Conservation (phyloP, 2,797 vertebrate genomes). For the Micrastur ruficollis region DNA sequence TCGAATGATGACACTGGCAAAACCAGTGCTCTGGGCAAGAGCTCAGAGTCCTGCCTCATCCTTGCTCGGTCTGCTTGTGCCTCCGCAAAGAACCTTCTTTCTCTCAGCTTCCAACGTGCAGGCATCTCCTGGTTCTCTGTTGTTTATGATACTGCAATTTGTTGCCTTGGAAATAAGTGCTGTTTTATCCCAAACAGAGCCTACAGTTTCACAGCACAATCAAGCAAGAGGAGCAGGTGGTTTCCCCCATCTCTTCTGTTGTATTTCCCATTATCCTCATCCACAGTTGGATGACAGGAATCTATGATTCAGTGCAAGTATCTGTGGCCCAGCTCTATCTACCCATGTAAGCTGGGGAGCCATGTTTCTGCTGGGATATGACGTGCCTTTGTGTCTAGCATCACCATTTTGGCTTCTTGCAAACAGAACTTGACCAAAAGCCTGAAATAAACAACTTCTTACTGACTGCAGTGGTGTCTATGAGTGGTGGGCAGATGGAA, state of each 20-base stretch:
- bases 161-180: conserved; percentile 67
- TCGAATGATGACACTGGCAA: not conserved
- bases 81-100: fast-evolving
- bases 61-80: not conserved
- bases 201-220: not conserved
- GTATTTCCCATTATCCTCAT: not conserved
- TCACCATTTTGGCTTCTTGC: conserved; percentile 6
- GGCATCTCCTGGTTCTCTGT: conserved; percentile 18
- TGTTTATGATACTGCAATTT: conserved; percentile 44
- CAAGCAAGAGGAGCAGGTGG: conserved; percentile 28
- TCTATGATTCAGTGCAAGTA: conserved; percentile 7
- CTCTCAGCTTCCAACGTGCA: conserved; percentile 4
- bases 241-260: conserved; percentile 23
- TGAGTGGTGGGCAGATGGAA: not conserved
- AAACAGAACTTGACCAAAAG: not conserved
- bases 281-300: conserved; percentile 1
- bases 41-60: not conserved
- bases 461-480: not conserved
- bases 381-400: not conserved
- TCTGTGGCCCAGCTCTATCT: not conserved
- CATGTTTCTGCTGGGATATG: not conserved
- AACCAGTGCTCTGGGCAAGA: not conserved
- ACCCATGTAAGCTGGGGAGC: not conserved
- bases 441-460: not conserved
- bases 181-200: conserved; percentile 58